A percentile compares a stretch with the other conserved stretches of the same genome.
Conservation (phyloP, 2,113 vertebrate species). For the Tauraco erythrolophus region DNA sequence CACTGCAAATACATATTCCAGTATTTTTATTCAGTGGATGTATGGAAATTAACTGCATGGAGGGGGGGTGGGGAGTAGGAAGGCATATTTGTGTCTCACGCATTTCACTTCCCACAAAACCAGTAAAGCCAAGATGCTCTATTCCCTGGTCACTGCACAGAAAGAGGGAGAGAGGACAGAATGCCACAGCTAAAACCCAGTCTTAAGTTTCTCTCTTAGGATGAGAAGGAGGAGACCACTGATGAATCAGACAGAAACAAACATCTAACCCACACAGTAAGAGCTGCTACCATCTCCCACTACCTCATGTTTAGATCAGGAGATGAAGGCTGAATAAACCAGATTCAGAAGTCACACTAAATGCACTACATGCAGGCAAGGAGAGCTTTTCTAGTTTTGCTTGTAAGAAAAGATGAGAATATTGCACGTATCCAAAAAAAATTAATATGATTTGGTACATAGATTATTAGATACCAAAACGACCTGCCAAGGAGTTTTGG, state of each 20-base stretch:
- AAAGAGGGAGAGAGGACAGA: fast-evolving
- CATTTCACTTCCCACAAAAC: background rate
- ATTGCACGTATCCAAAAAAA: background rate
- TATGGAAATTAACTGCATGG: background rate
- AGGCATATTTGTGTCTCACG: background rate
- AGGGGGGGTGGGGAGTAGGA: too few species aligned
- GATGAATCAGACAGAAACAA: background rate
- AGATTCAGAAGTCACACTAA: background rate
- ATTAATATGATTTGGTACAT: background rate
- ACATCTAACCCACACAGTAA: background rate
- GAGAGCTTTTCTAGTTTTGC: background rate
- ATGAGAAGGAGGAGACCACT: background rate
- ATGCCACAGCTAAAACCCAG: background rate
- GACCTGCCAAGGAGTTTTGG: constrained; percentile 19
- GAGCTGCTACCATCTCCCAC: background rate
- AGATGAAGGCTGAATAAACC: background rate
- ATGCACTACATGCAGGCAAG: background rate
- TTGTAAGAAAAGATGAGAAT: background rate
- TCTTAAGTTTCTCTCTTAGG: background rate
- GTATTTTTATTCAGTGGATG: background rate
- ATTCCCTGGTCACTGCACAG: background rate
- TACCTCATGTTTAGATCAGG: background rate
- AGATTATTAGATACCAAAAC: background rate
- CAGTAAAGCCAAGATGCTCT: background rate
- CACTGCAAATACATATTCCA: background rate